Evolutionary conservation across 2,113 vertebrate genomes (phyloP), one percentile per base, ranked within the genome.

Genomic region (Alosa alosa): DNA sequence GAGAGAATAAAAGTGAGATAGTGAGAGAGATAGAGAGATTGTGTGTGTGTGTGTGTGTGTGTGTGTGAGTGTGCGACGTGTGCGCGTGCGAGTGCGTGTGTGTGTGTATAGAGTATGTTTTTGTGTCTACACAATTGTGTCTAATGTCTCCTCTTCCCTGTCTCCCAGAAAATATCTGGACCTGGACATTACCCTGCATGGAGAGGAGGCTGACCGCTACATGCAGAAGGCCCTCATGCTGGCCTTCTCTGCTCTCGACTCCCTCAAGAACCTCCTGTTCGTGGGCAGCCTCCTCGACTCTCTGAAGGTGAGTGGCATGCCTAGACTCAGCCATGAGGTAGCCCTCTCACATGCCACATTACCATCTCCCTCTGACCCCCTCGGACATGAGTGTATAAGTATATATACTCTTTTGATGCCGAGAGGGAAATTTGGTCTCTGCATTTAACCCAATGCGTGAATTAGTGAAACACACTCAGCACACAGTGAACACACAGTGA

Each of bases 221-320:
- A 94, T 95, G 18, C 93, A 93, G 87, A 95, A 93, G 90, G 91
- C 93, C 15, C 93, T 96, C 11, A 86, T 93, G 60, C 89, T 92
- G 13, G 17, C 86, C 81, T 88, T 94, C 84, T 93, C 94, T 1
- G 91, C 93, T 0, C 72, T 92, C 7, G 93, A 93, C 11, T 90
- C 94, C 85, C 91, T 98, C 83, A 94, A 96, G 87, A 94, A 91
- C 84, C 96, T 97, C 87, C 90, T 97, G 89, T 95, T 98, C 41
- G 96, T 98, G 6, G 92, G 93, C 83, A 96, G 94, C 90, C 87
- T 97, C 45, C 94, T 97, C 83, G 95, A 97, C 85, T 99, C 97
- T 36, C 91, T 98, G 20, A 98, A 98, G 96, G 97, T 98, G 90
- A 92, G 90, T 17, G 3, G 41, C 8, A 25, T 46, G 6, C 81